Evolutionary conservation across 2,888 invertebrate species (phyloP).

Genomic region (Thecocarcelia acutangulata): DNA sequence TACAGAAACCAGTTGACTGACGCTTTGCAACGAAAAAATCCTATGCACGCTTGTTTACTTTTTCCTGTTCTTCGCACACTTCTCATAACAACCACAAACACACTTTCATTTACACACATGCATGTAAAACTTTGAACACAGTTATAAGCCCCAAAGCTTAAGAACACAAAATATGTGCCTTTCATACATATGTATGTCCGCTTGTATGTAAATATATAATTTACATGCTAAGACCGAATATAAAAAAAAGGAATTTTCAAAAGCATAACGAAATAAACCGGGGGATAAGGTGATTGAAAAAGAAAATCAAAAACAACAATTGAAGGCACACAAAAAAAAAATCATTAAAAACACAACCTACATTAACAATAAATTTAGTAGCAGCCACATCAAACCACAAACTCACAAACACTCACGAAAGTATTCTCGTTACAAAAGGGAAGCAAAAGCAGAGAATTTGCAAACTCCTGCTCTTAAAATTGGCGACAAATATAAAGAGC

Average conservation of each 20-base stretch:
- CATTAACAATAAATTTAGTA: constrained; percentile 69
- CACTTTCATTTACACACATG: too few relatives aligned
- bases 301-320: constrained; percentile 16
- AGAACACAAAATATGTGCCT: constrained; percentile 1
- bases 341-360: constrained; percentile 66
- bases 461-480: constrained; percentile 21
- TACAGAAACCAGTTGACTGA: too few relatives aligned
- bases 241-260: constrained; percentile 14
- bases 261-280: constrained; percentile 9
- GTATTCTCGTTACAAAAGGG: not conserved
- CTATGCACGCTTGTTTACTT: too few relatives aligned
- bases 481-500: constrained; percentile 1
- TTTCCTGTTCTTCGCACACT: too few relatives aligned
- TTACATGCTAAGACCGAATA: constrained; percentile 2
- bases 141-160: not conserved
- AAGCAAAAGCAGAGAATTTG: constrained; percentile 5
- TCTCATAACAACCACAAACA: too few relatives aligned
- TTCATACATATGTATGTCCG: too few relatives aligned
- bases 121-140: too few relatives aligned
- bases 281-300: constrained; percentile 24
- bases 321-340: constrained; percentile 19
- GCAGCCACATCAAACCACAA: constrained; percentile 34
- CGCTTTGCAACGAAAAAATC: too few relatives aligned
- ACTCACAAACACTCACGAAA: not conserved
- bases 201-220: too few relatives aligned